Percentiles rank a stretch among this genome's conserved stretches.
Evolutionary conservation across 2,113 vertebrate genomes (phyloP).

Genomic region (Toxostoma redivivum): DNA sequence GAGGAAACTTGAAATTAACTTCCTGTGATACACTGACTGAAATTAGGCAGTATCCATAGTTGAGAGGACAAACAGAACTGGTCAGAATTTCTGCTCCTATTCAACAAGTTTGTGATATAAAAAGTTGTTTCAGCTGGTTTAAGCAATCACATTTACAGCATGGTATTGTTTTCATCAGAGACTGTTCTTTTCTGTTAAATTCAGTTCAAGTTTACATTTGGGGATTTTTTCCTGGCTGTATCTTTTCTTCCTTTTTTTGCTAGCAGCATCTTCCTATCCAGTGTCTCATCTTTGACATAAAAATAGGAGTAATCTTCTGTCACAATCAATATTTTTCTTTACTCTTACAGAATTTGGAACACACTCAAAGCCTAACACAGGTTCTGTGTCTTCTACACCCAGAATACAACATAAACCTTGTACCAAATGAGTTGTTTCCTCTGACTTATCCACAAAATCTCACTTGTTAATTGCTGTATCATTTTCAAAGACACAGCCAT

Average conservation of each 20-base stretch:
- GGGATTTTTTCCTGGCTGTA: not conserved
- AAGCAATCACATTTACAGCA: not conserved
- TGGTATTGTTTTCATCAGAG: not conserved
- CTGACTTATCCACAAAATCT: not conserved
- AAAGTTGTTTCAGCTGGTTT: not conserved
- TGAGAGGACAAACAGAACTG: not conserved
- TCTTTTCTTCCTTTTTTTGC: not conserved
- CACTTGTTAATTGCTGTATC: not conserved
- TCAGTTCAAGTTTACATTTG: not conserved
- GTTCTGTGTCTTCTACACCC: not conserved
- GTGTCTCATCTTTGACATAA: not conserved
- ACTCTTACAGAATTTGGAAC: not conserved
- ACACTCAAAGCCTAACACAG: not conserved
- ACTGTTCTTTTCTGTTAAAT: not conserved
- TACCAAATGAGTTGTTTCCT: not conserved
- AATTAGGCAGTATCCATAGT: not conserved
- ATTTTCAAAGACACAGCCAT: not conserved
- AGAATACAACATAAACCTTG: not conserved
- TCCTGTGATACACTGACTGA: not conserved
- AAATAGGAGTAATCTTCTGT: not conserved
- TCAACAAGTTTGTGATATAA: not conserved
- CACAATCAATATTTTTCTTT: not conserved
- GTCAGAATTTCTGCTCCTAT: not conserved
- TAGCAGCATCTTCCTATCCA: not conserved
- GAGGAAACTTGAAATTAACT: not conserved